phyloP scores from a whole-genome alignment of 2,113 vertebrate species.

The Panthera tigris region DNA sequence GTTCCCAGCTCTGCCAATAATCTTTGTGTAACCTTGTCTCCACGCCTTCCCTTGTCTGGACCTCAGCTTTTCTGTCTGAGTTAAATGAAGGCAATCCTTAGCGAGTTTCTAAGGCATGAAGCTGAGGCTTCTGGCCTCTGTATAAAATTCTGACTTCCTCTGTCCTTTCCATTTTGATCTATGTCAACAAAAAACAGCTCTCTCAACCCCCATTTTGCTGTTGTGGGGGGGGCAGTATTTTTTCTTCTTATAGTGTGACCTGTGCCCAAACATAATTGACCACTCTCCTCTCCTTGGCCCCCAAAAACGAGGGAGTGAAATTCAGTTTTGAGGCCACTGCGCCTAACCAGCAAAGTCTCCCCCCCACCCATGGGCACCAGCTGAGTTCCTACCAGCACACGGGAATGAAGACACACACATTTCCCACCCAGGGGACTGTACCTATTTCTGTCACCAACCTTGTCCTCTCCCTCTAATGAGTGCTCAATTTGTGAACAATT shows the following conservation, averaged over 20 bases:
- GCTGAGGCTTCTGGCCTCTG: not conserved
- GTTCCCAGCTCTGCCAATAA: not conserved
- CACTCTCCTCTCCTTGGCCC: not conserved
- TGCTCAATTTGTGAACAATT: not conserved
- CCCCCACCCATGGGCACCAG: fast-evolving
- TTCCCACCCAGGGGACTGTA: not conserved
- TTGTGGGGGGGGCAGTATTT: not conserved
- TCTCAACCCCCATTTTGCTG: not conserved
- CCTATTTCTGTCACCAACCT: not conserved
- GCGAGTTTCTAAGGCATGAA: not conserved
- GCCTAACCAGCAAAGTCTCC: not conserved
- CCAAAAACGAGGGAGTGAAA: not conserved
- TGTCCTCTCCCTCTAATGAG: not conserved
- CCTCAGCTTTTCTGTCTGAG: not conserved
- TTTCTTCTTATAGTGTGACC: not conserved
- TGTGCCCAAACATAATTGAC: not conserved
- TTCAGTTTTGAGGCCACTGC: not conserved
- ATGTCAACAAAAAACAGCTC: not conserved
- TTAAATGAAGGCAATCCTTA: not conserved
- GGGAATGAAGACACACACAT: not conserved
- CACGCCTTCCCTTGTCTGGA: not conserved
- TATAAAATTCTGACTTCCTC: not conserved
- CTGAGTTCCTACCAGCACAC: not conserved
- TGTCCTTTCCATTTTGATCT: not conserved
- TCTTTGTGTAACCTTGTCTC: not conserved